Base-by-base conservation (phyloP, 2,797 vertebrate genomes). In the Danionella dracula region DNA sequence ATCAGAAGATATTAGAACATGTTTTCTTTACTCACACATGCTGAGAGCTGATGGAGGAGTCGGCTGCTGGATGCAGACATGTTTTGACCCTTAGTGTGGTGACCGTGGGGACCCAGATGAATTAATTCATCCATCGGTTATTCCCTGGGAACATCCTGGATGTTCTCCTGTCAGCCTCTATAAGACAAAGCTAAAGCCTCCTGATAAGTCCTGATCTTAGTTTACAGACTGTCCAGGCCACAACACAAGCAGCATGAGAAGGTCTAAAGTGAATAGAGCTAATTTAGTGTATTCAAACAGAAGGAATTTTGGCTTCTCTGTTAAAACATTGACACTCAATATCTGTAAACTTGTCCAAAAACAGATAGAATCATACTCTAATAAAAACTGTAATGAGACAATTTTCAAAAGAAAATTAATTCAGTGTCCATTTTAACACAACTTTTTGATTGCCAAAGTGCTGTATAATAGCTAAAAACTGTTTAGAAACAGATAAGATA, bases 21-120 rank as follows among this genome's bases (percentile, higher is more conserved):
- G 8, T 45, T 21, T 66, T 1, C 31, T 55, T 54, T 66, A 71
- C 48, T 59, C 46, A 71, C 46, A 51, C 20, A 4, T 19, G n/a
- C 23, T 1, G 21, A 46, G 12, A 13, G 16, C 16, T 57, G 9
- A 9, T 48, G 21, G 15, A 48, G 29, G 4, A 32, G 44, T 12
- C 20, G 38, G 46, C 9, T 27, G 16, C 2, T 31, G 48, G 27
- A 59, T 55, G 41, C 41, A 65, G 19, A n/a, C 37, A 55, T 70
- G 29, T 41, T 54, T 41, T 8, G 12, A 16, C 29, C 41, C 40
- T 4, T 13, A 11, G 21, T n/a, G 5, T 34, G 20, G 7, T 19
- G 20, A 56, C 4, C n/a, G 16, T 44, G 46, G 65, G 21, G 8
- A 16, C 34, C n/a, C n/a, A n/a, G n/a, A n/a, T n/a, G 4, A 38